A percentile compares a stretch with the other conserved stretches of the same genome.
Conservation (phyloP, 2,797 vertebrate genomes). For the Apogon talboti region DNA sequence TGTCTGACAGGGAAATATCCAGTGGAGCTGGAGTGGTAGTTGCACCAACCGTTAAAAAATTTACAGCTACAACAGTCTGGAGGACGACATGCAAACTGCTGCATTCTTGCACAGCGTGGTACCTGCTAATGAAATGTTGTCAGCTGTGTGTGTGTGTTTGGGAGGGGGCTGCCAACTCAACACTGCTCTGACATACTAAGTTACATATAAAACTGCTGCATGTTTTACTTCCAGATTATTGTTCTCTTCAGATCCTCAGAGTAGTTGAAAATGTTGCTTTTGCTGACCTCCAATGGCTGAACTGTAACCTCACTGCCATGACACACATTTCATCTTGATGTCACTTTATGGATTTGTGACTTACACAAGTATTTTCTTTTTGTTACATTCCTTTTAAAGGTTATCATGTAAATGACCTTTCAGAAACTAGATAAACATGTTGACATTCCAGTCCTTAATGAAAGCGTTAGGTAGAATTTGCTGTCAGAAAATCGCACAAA, state of each 20-base stretch:
- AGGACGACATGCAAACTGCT: neutral
- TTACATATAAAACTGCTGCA: neutral
- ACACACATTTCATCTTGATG: neutral
- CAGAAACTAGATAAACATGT: neutral
- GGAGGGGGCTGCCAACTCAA: neutral
- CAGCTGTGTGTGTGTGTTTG: too few relatives aligned
- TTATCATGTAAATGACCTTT: conserved; percentile 7
- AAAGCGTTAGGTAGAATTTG: neutral
- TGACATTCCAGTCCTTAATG: conserved; percentile 3
- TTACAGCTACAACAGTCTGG: neutral
- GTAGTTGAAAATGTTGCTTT: neutral
- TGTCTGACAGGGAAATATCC: conserved; percentile 97
- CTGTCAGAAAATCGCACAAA: conserved; percentile 35
- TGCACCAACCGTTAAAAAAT: neutral
- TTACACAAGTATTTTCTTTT: neutral
- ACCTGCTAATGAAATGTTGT: neutral
- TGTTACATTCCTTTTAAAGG: neutral
- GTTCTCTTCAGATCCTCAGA: neutral
- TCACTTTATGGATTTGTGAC: neutral
- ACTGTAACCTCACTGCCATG: neutral
- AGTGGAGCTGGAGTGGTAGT: conserved; percentile 94
- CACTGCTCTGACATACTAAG: neutral
- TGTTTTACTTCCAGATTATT: neutral
- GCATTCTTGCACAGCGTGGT: neutral
- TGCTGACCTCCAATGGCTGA: conserved; percentile 4